These are phyloP conservation scores for Lepeophtheirus salmonis DNA, from an alignment of 1,140 invertebrate species.

Conservation along the genomic window DNA sequence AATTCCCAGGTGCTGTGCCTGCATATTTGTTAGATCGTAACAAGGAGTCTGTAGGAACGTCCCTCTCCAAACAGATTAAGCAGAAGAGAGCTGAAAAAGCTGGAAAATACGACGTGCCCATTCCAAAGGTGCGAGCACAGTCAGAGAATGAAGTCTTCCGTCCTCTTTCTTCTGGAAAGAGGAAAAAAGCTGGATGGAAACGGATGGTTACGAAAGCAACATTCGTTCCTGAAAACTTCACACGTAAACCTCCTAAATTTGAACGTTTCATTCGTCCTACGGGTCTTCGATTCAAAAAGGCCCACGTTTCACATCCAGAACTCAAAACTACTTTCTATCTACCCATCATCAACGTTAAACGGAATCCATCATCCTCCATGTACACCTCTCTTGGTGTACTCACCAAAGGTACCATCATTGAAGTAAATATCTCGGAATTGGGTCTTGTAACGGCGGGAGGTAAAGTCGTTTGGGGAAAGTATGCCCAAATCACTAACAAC, in stretches of 20 bases:
- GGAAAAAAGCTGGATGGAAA: conserved; percentile 93
- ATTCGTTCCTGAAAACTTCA: conserved; percentile 94
- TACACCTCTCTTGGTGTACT: conserved; percentile 95
- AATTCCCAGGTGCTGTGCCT: conserved; percentile 74
- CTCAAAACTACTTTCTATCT: conserved; percentile 95
- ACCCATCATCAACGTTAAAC: conserved; percentile 97
- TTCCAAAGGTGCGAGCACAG: conserved; percentile 92
- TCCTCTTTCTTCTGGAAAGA: conserved; percentile 82
- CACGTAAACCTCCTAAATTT: conserved; percentile 96
- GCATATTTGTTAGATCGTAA: conserved; percentile 92
- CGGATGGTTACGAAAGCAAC: conserved; percentile 98
- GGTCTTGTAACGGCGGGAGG: conserved; percentile 95
- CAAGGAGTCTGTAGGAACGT: conserved; percentile 39
- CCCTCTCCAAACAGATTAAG: conserved; percentile 94
- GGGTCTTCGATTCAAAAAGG: conserved; percentile 86
- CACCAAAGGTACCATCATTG: conserved; percentile 91
- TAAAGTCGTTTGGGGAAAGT: conserved; percentile 99
- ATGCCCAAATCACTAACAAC: conserved; percentile 98
- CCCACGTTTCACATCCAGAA: conserved; percentile 97
- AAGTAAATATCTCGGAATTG: conserved; percentile 95
- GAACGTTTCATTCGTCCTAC: conserved; percentile 97
- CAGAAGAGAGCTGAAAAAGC: conserved; percentile 99
- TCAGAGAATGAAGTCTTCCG: conserved; percentile 96
- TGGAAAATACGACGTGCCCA: conserved; percentile 98
- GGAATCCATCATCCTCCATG: conserved; percentile 93